Evolutionary conservation across 2,888 invertebrate species (phyloP).

Genomic region (Tupiocoris notatus): DNA sequence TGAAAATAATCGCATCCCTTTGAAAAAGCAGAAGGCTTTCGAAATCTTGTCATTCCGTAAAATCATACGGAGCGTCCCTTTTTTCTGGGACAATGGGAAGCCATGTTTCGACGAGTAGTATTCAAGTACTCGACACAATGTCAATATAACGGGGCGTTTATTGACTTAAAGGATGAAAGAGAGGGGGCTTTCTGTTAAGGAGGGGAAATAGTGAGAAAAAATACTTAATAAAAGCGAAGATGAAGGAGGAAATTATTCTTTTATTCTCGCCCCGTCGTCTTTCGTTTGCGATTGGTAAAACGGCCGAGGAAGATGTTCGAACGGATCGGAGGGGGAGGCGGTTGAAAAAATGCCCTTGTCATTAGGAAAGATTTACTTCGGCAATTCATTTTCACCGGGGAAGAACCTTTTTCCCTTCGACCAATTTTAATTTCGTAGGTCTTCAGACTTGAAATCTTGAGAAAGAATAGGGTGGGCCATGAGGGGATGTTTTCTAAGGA

Average conservation of each 20-base stretch:
- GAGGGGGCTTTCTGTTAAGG: background rate
- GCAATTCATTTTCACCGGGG: conserved; percentile 25
- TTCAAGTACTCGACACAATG: conserved; percentile 12
- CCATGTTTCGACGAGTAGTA: conserved; percentile 1
- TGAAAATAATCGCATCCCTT: conserved; percentile 7
- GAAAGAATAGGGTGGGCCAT: background rate
- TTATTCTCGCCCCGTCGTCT: conserved; percentile 22
- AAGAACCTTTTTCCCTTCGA: conserved; percentile 24
- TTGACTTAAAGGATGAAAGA: conserved; percentile 26
- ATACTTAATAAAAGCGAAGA: background rate
- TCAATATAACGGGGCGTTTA: conserved; percentile 30
- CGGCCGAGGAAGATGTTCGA: conserved; percentile 24
- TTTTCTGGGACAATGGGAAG: conserved; percentile 11
- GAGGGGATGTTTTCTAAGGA: conserved; percentile 6
- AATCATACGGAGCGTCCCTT: background rate
- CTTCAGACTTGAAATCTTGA: background rate
- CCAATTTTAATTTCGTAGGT: conserved; percentile 40
- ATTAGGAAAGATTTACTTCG: conserved; percentile 48
- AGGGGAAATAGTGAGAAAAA: background rate
- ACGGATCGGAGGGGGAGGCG: conserved; percentile 4
- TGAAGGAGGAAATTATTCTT: conserved; percentile 28
- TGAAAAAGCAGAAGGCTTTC: background rate
- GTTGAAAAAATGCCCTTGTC: conserved; percentile 43
- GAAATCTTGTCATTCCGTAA: background rate
- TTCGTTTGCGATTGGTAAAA: conserved; percentile 20